Evolutionary conservation across 2,113 vertebrate genomes (phyloP).

Genomic region (Brachypteracias leptosomus): DNA sequence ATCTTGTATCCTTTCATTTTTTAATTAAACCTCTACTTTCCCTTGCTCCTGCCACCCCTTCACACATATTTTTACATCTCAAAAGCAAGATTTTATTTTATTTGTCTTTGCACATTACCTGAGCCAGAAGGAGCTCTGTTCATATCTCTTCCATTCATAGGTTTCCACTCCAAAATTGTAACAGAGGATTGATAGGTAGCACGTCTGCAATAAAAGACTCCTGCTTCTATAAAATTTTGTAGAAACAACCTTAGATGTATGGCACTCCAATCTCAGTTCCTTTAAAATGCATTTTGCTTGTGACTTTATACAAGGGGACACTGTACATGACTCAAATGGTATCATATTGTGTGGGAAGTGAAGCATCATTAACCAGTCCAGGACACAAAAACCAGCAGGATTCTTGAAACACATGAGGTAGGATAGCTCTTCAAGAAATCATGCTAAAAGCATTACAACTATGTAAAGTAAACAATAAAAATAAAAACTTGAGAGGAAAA

Average conservation of each 20-base stretch:
- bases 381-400: background rate
- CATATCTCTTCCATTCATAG: slow-evolving; percentile 77
- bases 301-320: background rate
- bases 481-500: background rate
- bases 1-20: background rate
- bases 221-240: background rate
- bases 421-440: background rate
- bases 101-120: slow-evolving; percentile 77
- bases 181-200: slow-evolving; percentile 86
- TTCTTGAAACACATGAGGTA: background rate
- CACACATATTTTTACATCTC: background rate
- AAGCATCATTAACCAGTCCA: background rate
- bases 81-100: background rate
- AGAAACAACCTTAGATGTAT: background rate
- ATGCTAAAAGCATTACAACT: background rate
- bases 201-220: slow-evolving; percentile 72
- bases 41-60: background rate
- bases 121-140: slow-evolving; percentile 90
- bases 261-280: background rate
- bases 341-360: background rate
- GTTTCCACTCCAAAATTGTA: slow-evolving; percentile 91
- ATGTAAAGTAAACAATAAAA: background rate
- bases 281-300: background rate
- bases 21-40: background rate
- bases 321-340: background rate